Base-by-base conservation (phyloP, 2,113 vertebrate species). In the Azemiops feae region DNA sequence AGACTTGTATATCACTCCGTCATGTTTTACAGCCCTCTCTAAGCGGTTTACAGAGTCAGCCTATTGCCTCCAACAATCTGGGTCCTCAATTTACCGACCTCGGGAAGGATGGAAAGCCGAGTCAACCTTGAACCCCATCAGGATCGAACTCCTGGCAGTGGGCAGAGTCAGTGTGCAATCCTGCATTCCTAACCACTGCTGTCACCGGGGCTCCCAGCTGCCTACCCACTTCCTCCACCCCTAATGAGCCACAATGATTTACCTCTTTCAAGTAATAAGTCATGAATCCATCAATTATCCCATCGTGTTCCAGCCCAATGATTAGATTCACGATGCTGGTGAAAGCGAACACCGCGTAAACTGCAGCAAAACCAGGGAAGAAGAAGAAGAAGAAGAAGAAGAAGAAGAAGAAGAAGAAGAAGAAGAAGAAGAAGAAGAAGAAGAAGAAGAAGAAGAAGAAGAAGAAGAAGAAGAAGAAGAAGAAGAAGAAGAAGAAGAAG, bases 221-320 rank as follows among this genome's bases (percentile, higher is more conserved):
- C 22, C 30, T 12, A 81, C 30, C 20, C 27, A 16, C 45, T 52
- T 39, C 11, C 60, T 50, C 30, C 4, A 74, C 9, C 30, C 3
- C 2, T 74, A 22, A 74, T 1, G 89, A 54, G 1, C 12, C 2
- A 4, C 16, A 30, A 57, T 55, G 27, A 22, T 34, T 93, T 98
- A 98, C 99, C 98, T 99, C 98, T 98, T 98, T 98, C 92, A 99
- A 96, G 96, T 99, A 99, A 97, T 98, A 98, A 1, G 98, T 99
- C 98, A 99, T 98, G 97, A 99, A 99, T 95, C 98, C 98, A 87
- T 99, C 99, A n/a, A 99, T 99, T 96, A 99, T 97, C 91, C 98
- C 98, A 94, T 99, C 99, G 93, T 99, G 99, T 95, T 99, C 98
- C 93, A 99, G 97, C 54, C 98, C 99, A 87, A 98, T 98, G 96